Conservation (phyloP, 2,888 invertebrate genomes). For the Rotaria socialis region DNA sequence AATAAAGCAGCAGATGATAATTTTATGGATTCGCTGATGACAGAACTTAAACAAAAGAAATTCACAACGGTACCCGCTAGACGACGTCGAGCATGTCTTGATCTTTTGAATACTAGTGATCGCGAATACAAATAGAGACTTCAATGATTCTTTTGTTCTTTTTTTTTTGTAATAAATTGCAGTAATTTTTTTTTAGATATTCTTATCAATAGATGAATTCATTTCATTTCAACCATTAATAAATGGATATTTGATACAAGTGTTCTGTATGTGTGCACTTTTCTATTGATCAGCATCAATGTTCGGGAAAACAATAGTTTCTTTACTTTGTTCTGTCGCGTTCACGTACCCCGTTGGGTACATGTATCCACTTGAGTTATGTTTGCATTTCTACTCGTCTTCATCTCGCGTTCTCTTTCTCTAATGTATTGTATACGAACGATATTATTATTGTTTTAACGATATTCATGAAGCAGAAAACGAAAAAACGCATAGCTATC, state of each 20-base stretch:
- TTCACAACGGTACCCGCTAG: not conserved
- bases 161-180: not conserved
- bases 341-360: not conserved
- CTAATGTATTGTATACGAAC: not conserved
- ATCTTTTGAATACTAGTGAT: not conserved
- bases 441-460: conserved; percentile 18
- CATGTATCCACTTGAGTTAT: not conserved
- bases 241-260: conserved; percentile 11
- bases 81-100: not conserved
- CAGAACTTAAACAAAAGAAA: conserved; percentile 10
- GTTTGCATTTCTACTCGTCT: conserved; percentile 18
- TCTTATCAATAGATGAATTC: not conserved
- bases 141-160: not conserved
- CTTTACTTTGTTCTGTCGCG: not conserved
- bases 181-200: not conserved
- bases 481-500: not conserved
- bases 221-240: not conserved
- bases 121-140: not conserved
- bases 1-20: not conserved
- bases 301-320: conserved; percentile 19
- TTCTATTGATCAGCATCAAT: not conserved
- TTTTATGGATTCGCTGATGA: conserved; percentile 21
- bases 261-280: not conserved
- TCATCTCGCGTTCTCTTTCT: not conserved
- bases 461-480: not conserved